Percentiles rank a stretch among this genome's conserved stretches.
phyloP scores from a whole-genome alignment of 2,888 invertebrate genomes.

The Drosophila lacicola region DNA sequence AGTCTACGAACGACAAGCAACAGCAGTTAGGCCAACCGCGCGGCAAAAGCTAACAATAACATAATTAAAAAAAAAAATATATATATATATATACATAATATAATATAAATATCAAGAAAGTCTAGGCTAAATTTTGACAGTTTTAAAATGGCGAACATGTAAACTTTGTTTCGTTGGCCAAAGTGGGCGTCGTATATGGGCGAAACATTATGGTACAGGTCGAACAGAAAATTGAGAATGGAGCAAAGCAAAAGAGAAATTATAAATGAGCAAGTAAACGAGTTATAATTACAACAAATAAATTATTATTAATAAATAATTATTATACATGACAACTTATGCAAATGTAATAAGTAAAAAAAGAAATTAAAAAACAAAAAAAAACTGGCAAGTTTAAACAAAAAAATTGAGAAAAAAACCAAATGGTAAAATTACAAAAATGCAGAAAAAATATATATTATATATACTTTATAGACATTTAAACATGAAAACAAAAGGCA shows the following conservation, averaged over 20 bases:
- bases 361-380: slow-evolving; percentile 40
- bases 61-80: slow-evolving; percentile 37
- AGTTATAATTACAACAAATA: slow-evolving; percentile 79
- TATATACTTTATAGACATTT: slow-evolving; percentile 79
- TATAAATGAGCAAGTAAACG: slow-evolving; percentile 66
- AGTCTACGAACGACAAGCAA: slow-evolving; percentile 31
- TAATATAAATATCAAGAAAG: slow-evolving; percentile 57
- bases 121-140: slow-evolving; percentile 66
- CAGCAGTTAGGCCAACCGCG: slow-evolving; percentile 50
- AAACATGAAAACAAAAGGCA: slow-evolving; percentile 74
- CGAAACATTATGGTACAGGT: slow-evolving; percentile 41
- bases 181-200: slow-evolving; percentile 72
- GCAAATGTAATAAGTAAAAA: slow-evolving; percentile 60
- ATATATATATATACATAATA: slow-evolving; percentile 34
- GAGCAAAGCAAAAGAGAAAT: slow-evolving; percentile 31
- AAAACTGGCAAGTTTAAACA: slow-evolving; percentile 65
- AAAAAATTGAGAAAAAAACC: slow-evolving; percentile 45
- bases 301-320: slow-evolving; percentile 78
- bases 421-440: slow-evolving; percentile 66
- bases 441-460: slow-evolving; percentile 81
- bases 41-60: slow-evolving; percentile 67
- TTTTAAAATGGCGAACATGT: slow-evolving; percentile 64
- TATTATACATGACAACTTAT: slow-evolving; percentile 76
- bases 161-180: slow-evolving; percentile 76
- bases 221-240: slow-evolving; percentile 40